These are phyloP conservation scores for Atherinomorus stipes DNA, from an alignment of 2,113 vertebrate genomes.

Conservation along the genomic window DNA sequence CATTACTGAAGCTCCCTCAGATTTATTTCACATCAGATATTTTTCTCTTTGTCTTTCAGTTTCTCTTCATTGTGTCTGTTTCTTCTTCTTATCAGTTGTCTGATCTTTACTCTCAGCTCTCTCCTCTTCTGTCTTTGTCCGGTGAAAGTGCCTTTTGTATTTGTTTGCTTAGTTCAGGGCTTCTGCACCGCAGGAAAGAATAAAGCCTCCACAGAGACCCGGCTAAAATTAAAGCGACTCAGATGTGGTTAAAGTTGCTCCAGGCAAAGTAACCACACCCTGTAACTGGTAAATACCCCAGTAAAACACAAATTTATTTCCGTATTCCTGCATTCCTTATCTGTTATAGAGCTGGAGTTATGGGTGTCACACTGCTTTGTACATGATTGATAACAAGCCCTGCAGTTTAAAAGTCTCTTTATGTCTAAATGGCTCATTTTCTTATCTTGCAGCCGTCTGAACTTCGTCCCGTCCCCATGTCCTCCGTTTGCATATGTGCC, in stretches of 20 bases:
- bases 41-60: no score
- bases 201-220: constrained; percentile 39
- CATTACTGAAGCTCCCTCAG: no score
- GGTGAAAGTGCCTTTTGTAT: neutral
- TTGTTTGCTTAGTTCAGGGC: constrained; percentile 20
- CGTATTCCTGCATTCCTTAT: constrained; percentile 25
- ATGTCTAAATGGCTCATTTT: constrained; percentile 2
- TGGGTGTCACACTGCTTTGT: neutral
- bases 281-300: constrained; percentile 28
- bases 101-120: no score
- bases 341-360: neutral
- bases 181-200: constrained; percentile 22
- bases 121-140: constrained; percentile 10
- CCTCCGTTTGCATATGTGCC: neutral
- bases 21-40: no score
- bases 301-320: constrained; percentile 35
- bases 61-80: no score
- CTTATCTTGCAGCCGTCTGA: neutral
- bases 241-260: constrained; percentile 18
- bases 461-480: neutral
- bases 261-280: constrained; percentile 48
- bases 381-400: neutral
- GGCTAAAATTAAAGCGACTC: constrained; percentile 33
- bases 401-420: neutral
- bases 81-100: no score